Evolutionary conservation across 2,113 vertebrate species (phyloP).

Genomic region (Sebastes schlegelii): DNA sequence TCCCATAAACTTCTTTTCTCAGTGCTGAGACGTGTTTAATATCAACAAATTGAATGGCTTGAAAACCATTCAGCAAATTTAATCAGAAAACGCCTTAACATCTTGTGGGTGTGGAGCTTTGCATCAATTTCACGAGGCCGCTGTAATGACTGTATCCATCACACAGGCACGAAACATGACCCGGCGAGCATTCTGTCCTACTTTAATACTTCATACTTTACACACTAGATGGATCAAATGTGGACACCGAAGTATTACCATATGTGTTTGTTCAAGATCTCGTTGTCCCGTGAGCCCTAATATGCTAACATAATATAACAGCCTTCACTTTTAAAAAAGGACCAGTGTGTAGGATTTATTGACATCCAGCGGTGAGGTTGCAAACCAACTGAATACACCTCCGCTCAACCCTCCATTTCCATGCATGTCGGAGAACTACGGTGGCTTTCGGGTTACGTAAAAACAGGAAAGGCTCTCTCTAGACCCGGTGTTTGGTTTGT

Average conservation of each 20-base stretch:
- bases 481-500: too few relatives aligned
- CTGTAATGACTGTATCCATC: constrained; percentile 79
- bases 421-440: too few relatives aligned
- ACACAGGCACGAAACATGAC: constrained; percentile 45
- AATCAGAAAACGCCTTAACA: constrained; percentile 57
- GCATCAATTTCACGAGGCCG: constrained; percentile 70
- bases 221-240: not conserved
- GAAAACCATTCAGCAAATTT: constrained; percentile 48
- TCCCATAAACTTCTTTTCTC: constrained; percentile 34
- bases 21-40: constrained; percentile 40
- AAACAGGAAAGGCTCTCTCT: too few relatives aligned
- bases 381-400: too few relatives aligned
- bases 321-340: not conserved
- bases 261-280: not conserved
- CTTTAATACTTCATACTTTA: constrained; percentile 53
- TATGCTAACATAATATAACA: not conserved
- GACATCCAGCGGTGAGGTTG: too few relatives aligned
- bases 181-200: constrained; percentile 69
- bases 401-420: too few relatives aligned
- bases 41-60: constrained; percentile 57
- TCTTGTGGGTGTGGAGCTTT: constrained; percentile 70
- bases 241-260: not conserved
- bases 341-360: not conserved
- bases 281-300: not conserved
- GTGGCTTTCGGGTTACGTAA: too few relatives aligned